A percentile compares a stretch with the other conserved stretches of the same genome.
These are phyloP conservation scores for Drosophila murphyi DNA, from an alignment of 1,140 invertebrate species.

Conservation along the genomic window DNA sequence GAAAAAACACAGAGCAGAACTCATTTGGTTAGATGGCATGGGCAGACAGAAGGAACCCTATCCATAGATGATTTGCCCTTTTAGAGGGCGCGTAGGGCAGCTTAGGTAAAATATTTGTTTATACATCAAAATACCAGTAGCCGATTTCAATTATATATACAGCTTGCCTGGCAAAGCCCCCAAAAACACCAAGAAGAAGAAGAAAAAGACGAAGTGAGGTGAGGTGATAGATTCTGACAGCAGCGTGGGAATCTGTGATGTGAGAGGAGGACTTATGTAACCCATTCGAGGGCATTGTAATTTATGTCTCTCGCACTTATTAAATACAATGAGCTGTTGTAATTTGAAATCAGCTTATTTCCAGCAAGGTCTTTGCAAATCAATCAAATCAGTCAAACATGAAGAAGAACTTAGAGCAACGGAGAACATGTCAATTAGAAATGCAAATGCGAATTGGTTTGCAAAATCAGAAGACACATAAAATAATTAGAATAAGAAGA, in stretches of 20 bases:
- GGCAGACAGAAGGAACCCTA: constrained; percentile 14
- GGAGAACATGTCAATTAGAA: constrained; percentile 54
- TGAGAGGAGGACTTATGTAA: constrained; percentile 62
- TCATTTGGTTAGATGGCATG: constrained; percentile 63
- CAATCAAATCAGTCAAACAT: constrained; percentile 46
- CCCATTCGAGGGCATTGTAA: constrained; percentile 31
- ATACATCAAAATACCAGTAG: constrained; percentile 79
- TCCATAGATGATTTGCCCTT: constrained; percentile 56
- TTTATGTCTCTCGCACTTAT: constrained; percentile 50
- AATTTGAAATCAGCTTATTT: constrained; percentile 71
- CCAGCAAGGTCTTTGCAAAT: constrained; percentile 57
- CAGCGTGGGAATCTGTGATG: constrained; percentile 62
- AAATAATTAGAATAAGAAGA: constrained; percentile 6
- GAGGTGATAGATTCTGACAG: constrained; percentile 63
- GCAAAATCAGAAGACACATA: background rate
- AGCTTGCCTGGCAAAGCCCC: constrained; percentile 10
- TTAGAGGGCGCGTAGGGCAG: constrained; percentile 31
- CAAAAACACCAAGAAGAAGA: constrained; percentile 24
- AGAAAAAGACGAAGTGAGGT: constrained; percentile 29
- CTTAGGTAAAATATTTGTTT: constrained; percentile 80
- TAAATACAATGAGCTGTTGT: constrained; percentile 74
- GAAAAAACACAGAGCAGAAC: constrained; percentile 46
- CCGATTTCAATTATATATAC: constrained; percentile 67
- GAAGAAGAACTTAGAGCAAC: constrained; percentile 4
- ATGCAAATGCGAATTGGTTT: constrained; percentile 51